Base-by-base conservation (phyloP, 2,888 invertebrate genomes). In the Heteromurus nitidus region DNA sequence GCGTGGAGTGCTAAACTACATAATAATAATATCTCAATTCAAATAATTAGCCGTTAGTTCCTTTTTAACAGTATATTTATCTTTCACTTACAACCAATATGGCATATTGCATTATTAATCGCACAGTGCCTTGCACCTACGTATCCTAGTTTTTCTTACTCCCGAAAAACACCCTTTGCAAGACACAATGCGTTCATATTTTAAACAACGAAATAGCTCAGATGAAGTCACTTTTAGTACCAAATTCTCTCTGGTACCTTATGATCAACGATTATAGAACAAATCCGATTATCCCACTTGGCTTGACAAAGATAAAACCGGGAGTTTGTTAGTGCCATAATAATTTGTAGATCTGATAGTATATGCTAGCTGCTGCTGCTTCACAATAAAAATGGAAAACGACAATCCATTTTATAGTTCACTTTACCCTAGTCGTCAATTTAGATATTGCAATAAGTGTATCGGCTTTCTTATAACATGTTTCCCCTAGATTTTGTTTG, bases 401-500 rank as follows among this genome's bases (percentile, higher is more conserved):
- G 50, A 50, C 11, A 50, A n/a, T 50, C 9, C 7, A 50, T n/a
- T 13, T 13, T n/a, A 18, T 50, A 13, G 3, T 50, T 50, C 50
- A 18, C 7, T 5, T 50, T 60, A 70, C 47, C 42, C 47, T 65
- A 79, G 26, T 36, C 42, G 13, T 50, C 50, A 70, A 70, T 22
- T 80, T 72, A 80, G 80, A 80, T 73, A 62, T 80, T 74, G 67
- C 60, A 53, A 74, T 80, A 80, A 80, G 80, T 80, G 80, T 80
- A 80, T 74, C 67, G 80, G 80, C 80, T 80, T 80, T 80, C 47
- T 69, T 44, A 31, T 44, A 68, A 74, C 69, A 73, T 18, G 74
- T 73, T 80, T 80, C 80, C 80, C 80, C 80, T 80, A 80, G 74
- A 74, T 53, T 69, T 55, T 20, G 58, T 69, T 55, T 20, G 58